Evolutionary conservation across 2,888 invertebrate genomes (phyloP).

Genomic region (Eumacrocentrus americanus): DNA sequence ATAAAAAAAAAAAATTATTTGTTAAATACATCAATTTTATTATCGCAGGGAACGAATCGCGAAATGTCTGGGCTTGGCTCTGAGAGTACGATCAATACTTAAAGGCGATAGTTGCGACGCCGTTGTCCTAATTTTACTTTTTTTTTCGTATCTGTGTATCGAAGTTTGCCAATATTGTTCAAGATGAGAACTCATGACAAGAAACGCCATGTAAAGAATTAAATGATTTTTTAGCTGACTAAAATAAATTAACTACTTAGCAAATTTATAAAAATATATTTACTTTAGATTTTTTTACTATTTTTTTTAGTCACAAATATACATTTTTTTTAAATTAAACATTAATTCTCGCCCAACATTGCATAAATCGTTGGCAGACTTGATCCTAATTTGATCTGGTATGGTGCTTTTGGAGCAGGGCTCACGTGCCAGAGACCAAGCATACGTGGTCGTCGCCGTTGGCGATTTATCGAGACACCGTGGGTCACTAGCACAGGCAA

Average conservation of each 20-base stretch:
- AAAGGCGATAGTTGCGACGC: constrained; percentile 46
- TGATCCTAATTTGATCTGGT: not conserved
- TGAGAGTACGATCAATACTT: constrained; percentile 49
- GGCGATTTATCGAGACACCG: not conserved
- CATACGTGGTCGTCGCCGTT: not conserved
- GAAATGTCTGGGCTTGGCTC: constrained; percentile 44
- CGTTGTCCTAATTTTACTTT: constrained; percentile 35
- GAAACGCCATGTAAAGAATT: no score
- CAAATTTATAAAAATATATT: no score
- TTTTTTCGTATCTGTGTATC: constrained; percentile 1
- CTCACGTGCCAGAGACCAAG: constrained; percentile 1
- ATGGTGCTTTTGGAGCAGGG: not conserved
- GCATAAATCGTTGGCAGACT: no score
- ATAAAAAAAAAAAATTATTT: not conserved
- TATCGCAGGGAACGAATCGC: not conserved
- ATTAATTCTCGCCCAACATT: no score
- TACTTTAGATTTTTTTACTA: no score
- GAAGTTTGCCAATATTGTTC: constrained; percentile 15
- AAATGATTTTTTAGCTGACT: no score
- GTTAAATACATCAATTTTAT: not conserved
- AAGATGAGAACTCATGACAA: no score
- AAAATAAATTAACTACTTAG: no score
- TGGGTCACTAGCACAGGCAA: constrained; percentile 6
- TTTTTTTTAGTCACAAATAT: no score
- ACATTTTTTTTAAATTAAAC: no score